phyloP scores from a whole-genome alignment of 2,888 invertebrate species.

The Leptinotarsa juncta region DNA sequence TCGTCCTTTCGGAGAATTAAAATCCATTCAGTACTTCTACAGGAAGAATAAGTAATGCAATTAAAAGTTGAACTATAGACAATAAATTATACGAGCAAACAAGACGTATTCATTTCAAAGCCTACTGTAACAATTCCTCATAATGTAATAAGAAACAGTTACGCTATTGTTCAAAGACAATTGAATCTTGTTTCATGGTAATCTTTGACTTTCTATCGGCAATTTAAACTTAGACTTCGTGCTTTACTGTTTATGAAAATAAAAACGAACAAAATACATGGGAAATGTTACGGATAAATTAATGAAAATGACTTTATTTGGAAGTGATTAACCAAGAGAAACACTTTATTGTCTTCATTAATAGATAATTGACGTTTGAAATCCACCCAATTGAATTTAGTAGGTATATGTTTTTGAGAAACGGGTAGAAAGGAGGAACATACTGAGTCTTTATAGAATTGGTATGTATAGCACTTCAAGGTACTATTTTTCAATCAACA shows the following conservation, averaged over 20 bases:
- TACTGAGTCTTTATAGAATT: no score
- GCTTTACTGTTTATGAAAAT: constrained; percentile 38
- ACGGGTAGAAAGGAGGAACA: neutral
- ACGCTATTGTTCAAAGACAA: constrained; percentile 51
- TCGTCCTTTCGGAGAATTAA: neutral
- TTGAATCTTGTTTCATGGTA: constrained; percentile 46
- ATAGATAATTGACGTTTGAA: constrained; percentile 9
- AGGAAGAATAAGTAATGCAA: constrained; percentile 21
- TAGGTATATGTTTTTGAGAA: neutral
- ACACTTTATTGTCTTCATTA: constrained; percentile 13
- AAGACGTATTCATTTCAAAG: constrained; percentile 43
- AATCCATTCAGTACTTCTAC: neutral
- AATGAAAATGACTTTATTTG: constrained; percentile 38
- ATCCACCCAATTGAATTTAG: neutral
- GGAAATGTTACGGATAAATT: constrained; percentile 37
- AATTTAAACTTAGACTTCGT: constrained; percentile 40
- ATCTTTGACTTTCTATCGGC: constrained; percentile 52
- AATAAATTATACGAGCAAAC: constrained; percentile 39
- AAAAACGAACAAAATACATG: constrained; percentile 38
- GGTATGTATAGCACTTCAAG: no score
- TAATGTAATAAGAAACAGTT: constrained; percentile 45
- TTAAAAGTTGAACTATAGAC: constrained; percentile 32
- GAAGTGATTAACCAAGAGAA: constrained; percentile 21
- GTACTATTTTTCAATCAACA: no score
- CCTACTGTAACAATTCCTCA: constrained; percentile 43